Conservation (phyloP, 2,797 vertebrate species). For the Scolopax bukidnonensis region DNA sequence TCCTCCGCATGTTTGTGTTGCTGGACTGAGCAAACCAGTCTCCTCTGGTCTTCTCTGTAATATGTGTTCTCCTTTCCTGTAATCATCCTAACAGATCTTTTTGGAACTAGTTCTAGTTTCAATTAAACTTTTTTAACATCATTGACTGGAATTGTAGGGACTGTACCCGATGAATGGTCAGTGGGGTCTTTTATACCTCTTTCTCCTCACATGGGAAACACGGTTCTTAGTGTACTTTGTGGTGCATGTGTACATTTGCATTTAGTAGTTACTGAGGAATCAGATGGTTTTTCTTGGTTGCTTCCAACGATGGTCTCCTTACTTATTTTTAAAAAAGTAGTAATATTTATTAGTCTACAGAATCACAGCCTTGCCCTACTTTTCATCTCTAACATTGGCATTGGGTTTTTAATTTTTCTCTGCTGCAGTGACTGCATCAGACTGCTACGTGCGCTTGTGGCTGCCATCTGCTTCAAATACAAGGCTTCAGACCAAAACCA, state of each 20-base stretch:
- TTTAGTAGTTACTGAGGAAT: background rate
- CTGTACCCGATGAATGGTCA: background rate
- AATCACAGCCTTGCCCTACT: background rate
- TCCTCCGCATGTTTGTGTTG: background rate
- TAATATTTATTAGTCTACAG: background rate
- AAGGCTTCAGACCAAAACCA: conserved; percentile 75
- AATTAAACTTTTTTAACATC: conserved; percentile 35
- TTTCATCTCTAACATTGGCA: background rate
- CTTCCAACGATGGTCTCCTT: background rate
- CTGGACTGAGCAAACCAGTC: background rate
- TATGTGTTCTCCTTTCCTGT: background rate
- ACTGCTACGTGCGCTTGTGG: conserved; percentile 84
- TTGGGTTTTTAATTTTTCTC: conserved; percentile 5
- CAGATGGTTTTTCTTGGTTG: background rate
- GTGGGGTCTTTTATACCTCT: background rate
- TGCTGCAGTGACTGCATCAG: conserved; percentile 78
- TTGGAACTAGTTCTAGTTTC: background rate
- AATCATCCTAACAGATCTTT: conserved; percentile 39
- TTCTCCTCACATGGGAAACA: background rate
- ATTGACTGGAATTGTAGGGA: background rate
- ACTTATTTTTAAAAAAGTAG: background rate
- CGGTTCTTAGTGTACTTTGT: background rate
- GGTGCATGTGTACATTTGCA: conserved; percentile 7
- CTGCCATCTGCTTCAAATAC: conserved; percentile 82
- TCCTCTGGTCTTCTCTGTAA: background rate